phyloP scores from a whole-genome alignment of 2,797 vertebrate genomes.

The Lutjanus campechanus region DNA sequence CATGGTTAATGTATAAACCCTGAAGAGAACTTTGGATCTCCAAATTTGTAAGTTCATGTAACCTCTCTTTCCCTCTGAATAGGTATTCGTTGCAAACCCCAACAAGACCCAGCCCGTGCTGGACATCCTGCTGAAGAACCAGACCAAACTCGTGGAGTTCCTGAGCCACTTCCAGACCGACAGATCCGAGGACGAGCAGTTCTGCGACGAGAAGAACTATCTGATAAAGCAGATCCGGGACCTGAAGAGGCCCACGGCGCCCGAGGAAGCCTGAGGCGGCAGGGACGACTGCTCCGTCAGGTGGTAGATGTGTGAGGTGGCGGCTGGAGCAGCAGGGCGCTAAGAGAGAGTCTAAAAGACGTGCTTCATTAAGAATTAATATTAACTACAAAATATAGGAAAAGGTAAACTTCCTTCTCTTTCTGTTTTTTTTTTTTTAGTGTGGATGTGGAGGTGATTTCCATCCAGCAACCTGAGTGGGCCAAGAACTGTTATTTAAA shows the following conservation, averaged over 20 bases:
- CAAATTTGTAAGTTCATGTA: background rate
- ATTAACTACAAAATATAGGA: conserved; percentile 74
- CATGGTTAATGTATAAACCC: too few relatives aligned
- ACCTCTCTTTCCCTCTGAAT: background rate
- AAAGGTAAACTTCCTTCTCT: conserved; percentile 66
- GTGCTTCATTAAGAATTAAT: conserved; percentile 66
- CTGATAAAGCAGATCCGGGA: conserved; percentile 90
- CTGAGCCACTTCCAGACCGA: conserved; percentile 89
- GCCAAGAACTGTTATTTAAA: conserved; percentile 80
- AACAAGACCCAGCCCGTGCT: conserved; percentile 89
- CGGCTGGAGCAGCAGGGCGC: conserved; percentile 54
- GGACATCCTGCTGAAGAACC: conserved; percentile 91
- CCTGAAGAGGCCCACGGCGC: conserved; percentile 83
- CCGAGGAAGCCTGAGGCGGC: conserved; percentile 80
- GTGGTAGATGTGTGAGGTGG: conserved; percentile 62
- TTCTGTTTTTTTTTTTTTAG: conserved; percentile 56
- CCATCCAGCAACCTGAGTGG: conserved; percentile 67
- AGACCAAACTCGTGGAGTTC: conserved; percentile 89
- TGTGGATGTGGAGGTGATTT: conserved; percentile 68
- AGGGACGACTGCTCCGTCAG: conserved; percentile 6
- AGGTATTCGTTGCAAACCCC: conserved; percentile 90
- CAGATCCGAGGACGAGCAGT: conserved; percentile 89
- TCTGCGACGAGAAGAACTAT: conserved; percentile 91
- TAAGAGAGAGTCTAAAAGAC: conserved; percentile 57
- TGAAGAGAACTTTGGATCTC: too few relatives aligned